phyloP scores from a whole-genome alignment of 2,888 invertebrate species.

The Tetranychus piercei region DNA sequence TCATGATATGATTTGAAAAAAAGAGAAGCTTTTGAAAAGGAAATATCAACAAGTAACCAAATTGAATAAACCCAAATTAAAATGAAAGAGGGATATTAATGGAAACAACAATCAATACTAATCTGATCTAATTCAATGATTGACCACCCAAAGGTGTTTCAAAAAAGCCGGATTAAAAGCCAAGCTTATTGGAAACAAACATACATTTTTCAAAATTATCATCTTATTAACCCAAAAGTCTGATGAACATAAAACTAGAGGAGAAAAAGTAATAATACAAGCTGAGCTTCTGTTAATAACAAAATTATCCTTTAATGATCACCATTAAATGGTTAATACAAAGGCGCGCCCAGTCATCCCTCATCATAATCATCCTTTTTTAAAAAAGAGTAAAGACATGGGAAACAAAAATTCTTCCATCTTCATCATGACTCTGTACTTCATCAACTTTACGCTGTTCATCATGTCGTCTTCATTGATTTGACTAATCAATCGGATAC shows the following conservation, averaged over 20 bases:
- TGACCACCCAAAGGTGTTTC: neutral
- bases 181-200: too few species aligned
- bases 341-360: neutral
- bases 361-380: neutral
- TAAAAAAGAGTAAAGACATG: neutral
- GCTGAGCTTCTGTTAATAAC: neutral
- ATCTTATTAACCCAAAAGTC: too few species aligned
- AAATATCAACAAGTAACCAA: too few species aligned
- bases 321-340: neutral
- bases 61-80: neutral
- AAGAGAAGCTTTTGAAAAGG: too few species aligned
- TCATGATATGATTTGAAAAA: too few species aligned
- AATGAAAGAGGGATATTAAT: neutral
- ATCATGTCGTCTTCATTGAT: too few species aligned
- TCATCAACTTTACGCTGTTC: neutral
- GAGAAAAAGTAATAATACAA: too few species aligned
- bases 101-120: neutral
- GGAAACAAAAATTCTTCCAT: neutral
- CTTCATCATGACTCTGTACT: neutral
- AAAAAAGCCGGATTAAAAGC: neutral
- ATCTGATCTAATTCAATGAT: neutral
- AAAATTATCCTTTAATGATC: neutral
- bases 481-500: too few species aligned
- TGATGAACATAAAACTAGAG: too few species aligned
- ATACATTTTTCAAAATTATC: too few species aligned